Evolutionary conservation across 1,140 invertebrate genomes (phyloP).

Genomic region (Phthorimaea operculella): DNA sequence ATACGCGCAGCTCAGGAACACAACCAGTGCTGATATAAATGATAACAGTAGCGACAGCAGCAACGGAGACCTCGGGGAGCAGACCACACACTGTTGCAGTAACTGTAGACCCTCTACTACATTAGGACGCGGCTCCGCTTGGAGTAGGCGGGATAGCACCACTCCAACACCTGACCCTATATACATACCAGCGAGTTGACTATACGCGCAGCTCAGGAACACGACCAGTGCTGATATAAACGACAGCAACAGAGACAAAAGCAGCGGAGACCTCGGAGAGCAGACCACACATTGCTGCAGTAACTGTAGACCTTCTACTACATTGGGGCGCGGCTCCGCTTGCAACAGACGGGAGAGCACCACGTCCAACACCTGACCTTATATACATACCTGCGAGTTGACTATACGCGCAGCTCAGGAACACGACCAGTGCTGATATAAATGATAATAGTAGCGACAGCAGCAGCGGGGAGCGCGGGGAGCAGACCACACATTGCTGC

Average conservation of each 20-base stretch:
- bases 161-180: constrained; percentile 80
- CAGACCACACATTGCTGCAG: no score
- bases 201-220: no score
- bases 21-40: constrained; percentile 89
- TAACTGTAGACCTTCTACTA: no score
- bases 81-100: constrained; percentile 80
- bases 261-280: no score
- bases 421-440: constrained; percentile 90
- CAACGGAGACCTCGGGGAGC: constrained; percentile 80
- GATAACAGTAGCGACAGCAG: constrained; percentile 85
- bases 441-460: constrained; percentile 86
- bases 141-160: constrained; percentile 79
- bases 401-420: constrained; percentile 86
- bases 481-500: constrained; percentile 79
- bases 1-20: constrained; percentile 88
- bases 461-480: constrained; percentile 80
- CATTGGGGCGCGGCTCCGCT: no score
- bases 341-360: constrained; percentile 83
- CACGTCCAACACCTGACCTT: no score
- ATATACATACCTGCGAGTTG: constrained; percentile 77
- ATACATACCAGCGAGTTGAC: no score
- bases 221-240: no score
- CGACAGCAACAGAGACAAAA: no score
- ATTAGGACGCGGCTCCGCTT: constrained; percentile 74
- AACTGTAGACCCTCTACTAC: constrained; percentile 76